Evolutionary conservation across 2,113 vertebrate species (phyloP), one percentile per base, ranked within the genome.

Genomic region (Dicerorhinus sumatrensis): DNA sequence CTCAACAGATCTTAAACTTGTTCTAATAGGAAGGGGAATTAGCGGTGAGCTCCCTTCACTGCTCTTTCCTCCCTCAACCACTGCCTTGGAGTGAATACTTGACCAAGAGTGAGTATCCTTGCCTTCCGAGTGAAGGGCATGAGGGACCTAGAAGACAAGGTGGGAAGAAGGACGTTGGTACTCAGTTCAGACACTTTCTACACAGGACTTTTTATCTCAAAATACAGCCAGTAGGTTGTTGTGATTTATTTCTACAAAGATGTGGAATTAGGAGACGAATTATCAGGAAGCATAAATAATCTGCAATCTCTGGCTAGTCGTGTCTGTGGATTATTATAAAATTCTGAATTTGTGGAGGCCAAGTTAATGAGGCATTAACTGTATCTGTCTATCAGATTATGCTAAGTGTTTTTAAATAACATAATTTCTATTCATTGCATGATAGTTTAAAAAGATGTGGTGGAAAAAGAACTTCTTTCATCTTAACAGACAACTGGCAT

Each of bases 361-460:
- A 70, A 46, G 77, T 91, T 96, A 93, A 97, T 97, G 92, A 96
- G n/a, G 56, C 95, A 89, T 77, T 54, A 77, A 77, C 94, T 33
- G 5, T 69, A 87, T 48, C 73, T 94, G 92, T 90, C 88, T 96
- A 92, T 77, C 94, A 97, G 92, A 94, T 73, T 93, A 91, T 88
- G n/a, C 72, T 87, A 96, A 91, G 94, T 85, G 56, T 96, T 97
- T 95, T 97, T 89, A 94, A 96, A 93, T 95, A 93, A 95, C 85
- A 94, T 76, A 84, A 96, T 96, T 96, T 97, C 85, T 79, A 86
- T 95, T 98, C 60, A 89, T 91, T 93, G 54, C 51, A 85, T 56
- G 72, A 56, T 10, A 75, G 54, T 92, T 95, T 93, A 65, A 95
- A 97, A 94, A 95, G 60, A 89, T 91, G 89, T 67, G 42, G 33